A percentile compares a stretch with the other conserved stretches of the same genome.
Evolutionary conservation across 2,113 vertebrate species (phyloP).

Genomic region (Odocoileus hemionus): DNA sequence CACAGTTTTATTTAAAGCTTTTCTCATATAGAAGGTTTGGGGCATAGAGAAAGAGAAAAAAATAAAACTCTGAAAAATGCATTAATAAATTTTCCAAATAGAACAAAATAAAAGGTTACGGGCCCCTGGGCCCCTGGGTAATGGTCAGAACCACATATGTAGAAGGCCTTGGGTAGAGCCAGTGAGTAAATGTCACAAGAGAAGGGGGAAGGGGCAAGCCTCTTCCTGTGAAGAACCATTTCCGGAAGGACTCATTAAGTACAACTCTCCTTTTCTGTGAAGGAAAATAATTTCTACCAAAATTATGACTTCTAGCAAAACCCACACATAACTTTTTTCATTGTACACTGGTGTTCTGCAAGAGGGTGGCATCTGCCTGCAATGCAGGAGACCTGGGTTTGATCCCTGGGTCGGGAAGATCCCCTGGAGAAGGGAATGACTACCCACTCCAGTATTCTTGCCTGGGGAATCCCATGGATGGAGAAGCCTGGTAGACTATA

Average conservation of each 20-base stretch:
- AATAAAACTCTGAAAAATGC: background rate
- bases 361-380: background rate
- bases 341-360: background rate
- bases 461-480: background rate
- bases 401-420: background rate
- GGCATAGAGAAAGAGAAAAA: background rate
- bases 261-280: background rate
- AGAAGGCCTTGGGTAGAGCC: background rate
- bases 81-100: background rate
- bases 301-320: background rate
- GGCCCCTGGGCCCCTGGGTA: background rate
- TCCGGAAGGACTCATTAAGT: background rate
- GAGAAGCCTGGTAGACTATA: background rate
- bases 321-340: background rate
- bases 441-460: background rate
- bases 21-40: background rate
- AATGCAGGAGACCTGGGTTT: background rate
- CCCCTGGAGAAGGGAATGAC: background rate
- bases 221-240: background rate
- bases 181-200: background rate
- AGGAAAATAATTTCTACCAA: background rate
- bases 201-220: rapidly evolving
- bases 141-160: background rate
- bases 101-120: background rate
- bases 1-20: background rate